Base-by-base conservation (phyloP, 2,888 invertebrate species). In the Heliconius erato region DNA sequence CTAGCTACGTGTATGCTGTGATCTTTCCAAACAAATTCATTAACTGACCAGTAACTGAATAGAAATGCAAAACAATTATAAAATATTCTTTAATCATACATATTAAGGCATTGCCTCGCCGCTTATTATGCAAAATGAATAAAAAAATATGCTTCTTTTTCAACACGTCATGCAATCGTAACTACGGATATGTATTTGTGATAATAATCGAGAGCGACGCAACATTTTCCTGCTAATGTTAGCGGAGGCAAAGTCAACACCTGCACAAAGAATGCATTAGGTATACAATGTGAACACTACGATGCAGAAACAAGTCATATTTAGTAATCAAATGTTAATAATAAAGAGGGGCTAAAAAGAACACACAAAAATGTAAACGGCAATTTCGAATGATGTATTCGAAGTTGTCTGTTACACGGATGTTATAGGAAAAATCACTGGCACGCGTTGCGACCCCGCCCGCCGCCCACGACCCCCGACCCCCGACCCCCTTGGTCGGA, bases 191-290 rank as follows among this genome's bases (percentile, higher is more conserved):
- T 90, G 88, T 91, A 89, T 90, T 91, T 89, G 91, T 89, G 88
- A 91, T 89, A 92, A 91, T 89, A 92, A 91, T 90, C 90, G 90
- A 93, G 92, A 94, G 93, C 94, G 94, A 94, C 93, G 95, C 95
- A 96, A 95, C 95, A 95, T 95, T 95, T 96, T 95, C 94, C 94
- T 95, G 95, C 96, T 94, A 94, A 92, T 93, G 95, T 96, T 95
- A 95, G 95, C 94, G 93, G 93, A 93, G 94, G 95, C 92, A 93
- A 95, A 94, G 91, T 94, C 93, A 95, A 95, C 93, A 95, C 95
- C 95, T 95, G 95, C 94, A 95, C 95, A 95, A 95, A 95, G 91
- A 95, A 96, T 95, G 95, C 95, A 92, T 91, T 91, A 94, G 94
- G 91, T 93, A 93, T 87, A 95, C 92, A 93, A 91, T 90, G 87